Evolutionary conservation across 1,140 invertebrate species (phyloP), one percentile per base, ranked within the genome.

Genomic region (Drosophila teissieri): DNA sequence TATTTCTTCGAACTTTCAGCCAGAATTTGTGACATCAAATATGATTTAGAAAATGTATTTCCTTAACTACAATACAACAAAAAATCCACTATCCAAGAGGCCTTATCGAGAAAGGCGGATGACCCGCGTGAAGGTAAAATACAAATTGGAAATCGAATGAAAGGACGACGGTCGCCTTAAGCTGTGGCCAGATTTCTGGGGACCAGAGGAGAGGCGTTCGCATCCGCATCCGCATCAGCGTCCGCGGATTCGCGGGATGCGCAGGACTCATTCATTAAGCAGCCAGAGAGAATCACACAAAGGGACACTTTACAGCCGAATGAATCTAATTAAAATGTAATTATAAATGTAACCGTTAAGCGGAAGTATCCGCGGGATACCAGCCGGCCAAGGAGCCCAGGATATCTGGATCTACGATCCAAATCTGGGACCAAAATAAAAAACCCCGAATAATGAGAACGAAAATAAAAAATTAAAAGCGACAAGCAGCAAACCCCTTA

Each of bases 291-390:
- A 78, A 80, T 78, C 74, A 81, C 81, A 86, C 90, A 91, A 91
- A 91, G 73, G 90, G 90, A 91, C 90, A 91, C 90, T 91, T 91
- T 91, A 91, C 85, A 91, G 90, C 80, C 90, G 90, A 91, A 91
- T 91, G 90, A 91, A 91, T 91, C 90, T 91, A 91, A 91, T 91
- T 91, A 91, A 91, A 91, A 91, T 91, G 90, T 91, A 91, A 91
- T 91, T 91, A 91, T 91, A 91, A 91, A 91, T 91, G 82, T 91
- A 91, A 88, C 90, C 90, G 80, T 91, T 91, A 86, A 91, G 86
- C 82, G 90, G 90, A 91, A 91, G 90, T 91, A 90, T 90, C 86
- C 85, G 83, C 80, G 90, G 90, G 90, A 84, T 85, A 91, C 90
- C 80, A 80, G 80, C 79, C 76, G 73, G 70, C 67, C 65, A 68